Base-by-base conservation (phyloP, 2,888 invertebrate species). In the Perithous albicinctus region DNA sequence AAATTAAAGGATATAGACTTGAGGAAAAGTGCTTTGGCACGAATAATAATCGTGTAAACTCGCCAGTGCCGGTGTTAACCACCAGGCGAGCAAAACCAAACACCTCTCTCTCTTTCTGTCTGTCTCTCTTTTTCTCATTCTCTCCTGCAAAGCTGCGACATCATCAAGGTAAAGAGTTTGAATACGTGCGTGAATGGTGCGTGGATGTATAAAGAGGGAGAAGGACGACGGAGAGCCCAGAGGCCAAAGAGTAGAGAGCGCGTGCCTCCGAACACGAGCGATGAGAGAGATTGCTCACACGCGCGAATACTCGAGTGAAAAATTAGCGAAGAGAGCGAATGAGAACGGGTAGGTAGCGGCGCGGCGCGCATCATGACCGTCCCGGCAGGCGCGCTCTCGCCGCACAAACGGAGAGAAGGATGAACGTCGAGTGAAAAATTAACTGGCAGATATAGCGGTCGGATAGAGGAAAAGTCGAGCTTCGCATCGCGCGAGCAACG, bases 211-310 rank as follows among this genome's bases (percentile, higher is more conserved):
- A 66, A 32, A 41, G 56, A 35, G 79, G 6, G 56, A 54, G 20
- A 15, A 41, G 18, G 29, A 43, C 54, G 63, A 56, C 54, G 12
- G 23, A 43, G n/a, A n/a, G n/a, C n/a, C 8, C 43, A 32, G 75
- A 54, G 38, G 41, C 29, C 59, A 54, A 56, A 54, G 78, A 74
- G 64, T 35, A 56, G 20, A 64, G 64, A 74, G 63, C 77, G 56
- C 51, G 69, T 69, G 69, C 54, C 78, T 78, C 74, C 70, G 56
- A 59, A 75, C 78, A 75, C 79, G 82, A 79, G 76, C 79, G 82
- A 82, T 82, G 79, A 82, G 76, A 67, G 76, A 82, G 82, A 82
- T 82, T 82, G 82, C 82, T 82, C 82, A 82, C 82, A 82, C 82
- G 79, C 82, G 70, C 72, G 78, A 72, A 56, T 72, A 73, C 79